Conservation (phyloP, 2,888 invertebrate genomes). For the Lobophora halterata region DNA sequence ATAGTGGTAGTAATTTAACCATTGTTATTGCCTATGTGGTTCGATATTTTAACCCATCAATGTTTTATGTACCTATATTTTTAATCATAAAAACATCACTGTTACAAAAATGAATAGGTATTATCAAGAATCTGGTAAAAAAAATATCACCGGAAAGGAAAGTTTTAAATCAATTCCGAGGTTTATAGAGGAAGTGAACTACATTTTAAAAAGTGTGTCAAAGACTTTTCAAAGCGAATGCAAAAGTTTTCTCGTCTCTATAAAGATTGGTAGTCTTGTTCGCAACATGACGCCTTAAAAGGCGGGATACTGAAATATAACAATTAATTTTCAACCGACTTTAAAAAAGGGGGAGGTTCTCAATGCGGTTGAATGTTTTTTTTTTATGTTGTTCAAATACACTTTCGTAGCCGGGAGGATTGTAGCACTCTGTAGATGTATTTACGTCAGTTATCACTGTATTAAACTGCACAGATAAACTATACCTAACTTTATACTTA, state of each 20-base stretch:
- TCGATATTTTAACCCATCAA: conserved; percentile 7
- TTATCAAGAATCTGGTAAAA: background rate
- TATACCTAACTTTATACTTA: too few relatives aligned
- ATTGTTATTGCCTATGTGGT: conserved; percentile 11
- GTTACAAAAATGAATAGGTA: background rate
- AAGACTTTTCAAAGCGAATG: too few relatives aligned
- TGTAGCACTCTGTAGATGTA: conserved; percentile 62
- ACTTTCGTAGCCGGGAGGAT: conserved; percentile 39
- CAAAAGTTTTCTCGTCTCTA: too few relatives aligned
- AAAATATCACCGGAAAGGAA: too few relatives aligned
- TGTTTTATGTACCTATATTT: conserved; percentile 3
- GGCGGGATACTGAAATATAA: background rate
- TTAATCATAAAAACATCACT: conserved; percentile 13
- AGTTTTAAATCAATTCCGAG: too few relatives aligned
- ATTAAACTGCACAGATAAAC: conserved; percentile 47
- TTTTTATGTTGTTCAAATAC: conserved; percentile 14
- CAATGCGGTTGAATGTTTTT: too few relatives aligned
- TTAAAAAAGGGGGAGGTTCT: too few relatives aligned
- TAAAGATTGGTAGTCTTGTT: too few relatives aligned
- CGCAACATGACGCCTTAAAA: too few relatives aligned
- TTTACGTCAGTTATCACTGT: conserved; percentile 43
- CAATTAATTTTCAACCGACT: too few relatives aligned
- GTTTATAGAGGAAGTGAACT: too few relatives aligned
- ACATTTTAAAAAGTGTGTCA: too few relatives aligned
- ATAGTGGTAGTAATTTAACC: conserved; percentile 13